Percentiles rank a stretch among this genome's conserved stretches.
phyloP scores from a whole-genome alignment of 2,888 invertebrate species.

The Parnassius apollo region DNA sequence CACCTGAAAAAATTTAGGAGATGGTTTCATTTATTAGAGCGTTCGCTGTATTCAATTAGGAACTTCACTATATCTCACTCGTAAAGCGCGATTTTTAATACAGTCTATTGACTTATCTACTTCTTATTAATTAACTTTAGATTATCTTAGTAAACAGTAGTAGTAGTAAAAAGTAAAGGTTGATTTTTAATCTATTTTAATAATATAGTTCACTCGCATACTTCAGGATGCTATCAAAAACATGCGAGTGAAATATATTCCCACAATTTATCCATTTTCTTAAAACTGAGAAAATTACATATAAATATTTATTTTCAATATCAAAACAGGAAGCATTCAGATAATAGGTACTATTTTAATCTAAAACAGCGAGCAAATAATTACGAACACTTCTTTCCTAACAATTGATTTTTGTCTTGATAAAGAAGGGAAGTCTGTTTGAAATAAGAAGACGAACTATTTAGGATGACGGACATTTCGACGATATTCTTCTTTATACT shows the following conservation, averaged over 20 bases:
- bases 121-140: slow-evolving; percentile 10
- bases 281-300: too few relatives aligned
- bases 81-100: slow-evolving; percentile 4
- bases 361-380: slow-evolving; percentile 32
- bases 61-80: slow-evolving; percentile 20
- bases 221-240: too few relatives aligned
- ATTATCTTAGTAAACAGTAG: not conserved
- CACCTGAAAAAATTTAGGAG: slow-evolving; percentile 12
- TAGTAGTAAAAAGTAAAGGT: too few relatives aligned
- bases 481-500: slow-evolving; percentile 41
- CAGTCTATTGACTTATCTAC: not conserved
- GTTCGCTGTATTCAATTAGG: slow-evolving; percentile 19
- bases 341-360: slow-evolving; percentile 10
- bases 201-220: too few relatives aligned
- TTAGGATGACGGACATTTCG: slow-evolving; percentile 49
- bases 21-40: slow-evolving; percentile 11
- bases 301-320: slow-evolving; percentile 25
- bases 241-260: too few relatives aligned
- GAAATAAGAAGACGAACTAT: slow-evolving; percentile 36
- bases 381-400: slow-evolving; percentile 57
- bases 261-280: too few relatives aligned
- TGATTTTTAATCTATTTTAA: too few relatives aligned
- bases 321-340: slow-evolving; percentile 38
- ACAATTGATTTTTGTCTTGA: slow-evolving; percentile 57
- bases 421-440: slow-evolving; percentile 51